These are phyloP conservation scores for Mya arenaria DNA, from an alignment of 1,140 invertebrate species.

Conservation along the genomic window DNA sequence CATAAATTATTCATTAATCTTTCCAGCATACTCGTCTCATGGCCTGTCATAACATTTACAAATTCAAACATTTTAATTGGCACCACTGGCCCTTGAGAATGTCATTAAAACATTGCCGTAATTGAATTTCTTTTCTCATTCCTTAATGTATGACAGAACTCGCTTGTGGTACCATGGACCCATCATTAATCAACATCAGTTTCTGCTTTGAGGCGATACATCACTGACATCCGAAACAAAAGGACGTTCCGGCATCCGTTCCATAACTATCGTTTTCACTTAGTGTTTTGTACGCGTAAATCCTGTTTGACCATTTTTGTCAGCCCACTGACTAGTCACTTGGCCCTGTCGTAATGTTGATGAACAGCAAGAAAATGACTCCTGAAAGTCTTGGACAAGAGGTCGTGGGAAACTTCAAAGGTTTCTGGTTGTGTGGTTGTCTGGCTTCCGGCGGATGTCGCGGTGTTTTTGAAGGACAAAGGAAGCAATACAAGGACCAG, in stretches of 20 bases:
- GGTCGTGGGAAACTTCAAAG: too few relatives aligned
- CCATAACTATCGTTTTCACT: slow-evolving; percentile 55
- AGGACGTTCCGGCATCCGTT: slow-evolving; percentile 35
- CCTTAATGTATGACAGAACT: slow-evolving; percentile 41
- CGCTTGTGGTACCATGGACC: background rate
- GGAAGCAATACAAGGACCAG: too few relatives aligned
- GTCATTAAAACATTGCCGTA: slow-evolving; percentile 54
- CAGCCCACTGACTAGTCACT: slow-evolving; percentile 19
- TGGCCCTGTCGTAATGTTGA: too few relatives aligned
- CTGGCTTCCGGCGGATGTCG: too few relatives aligned
- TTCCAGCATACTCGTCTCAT: slow-evolving; percentile 16
- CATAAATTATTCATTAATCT: slow-evolving; percentile 54
- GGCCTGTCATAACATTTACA: slow-evolving; percentile 52
- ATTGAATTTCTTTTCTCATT: slow-evolving; percentile 41
- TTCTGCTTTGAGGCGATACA: slow-evolving; percentile 46
- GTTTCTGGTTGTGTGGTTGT: too few relatives aligned
- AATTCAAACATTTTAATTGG: slow-evolving; percentile 59
- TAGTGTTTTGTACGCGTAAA: slow-evolving; percentile 21
- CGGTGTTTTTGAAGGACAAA: too few relatives aligned
- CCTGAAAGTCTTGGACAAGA: too few relatives aligned
- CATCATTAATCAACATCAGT: slow-evolving; percentile 51
- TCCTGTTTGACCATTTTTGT: slow-evolving; percentile 45
- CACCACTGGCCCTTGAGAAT: slow-evolving; percentile 20
- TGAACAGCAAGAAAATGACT: too few relatives aligned
- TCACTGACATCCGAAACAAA: slow-evolving; percentile 53